Evolutionary conservation across 2,888 invertebrate species (phyloP).

Genomic region (Philereme vetulata): DNA sequence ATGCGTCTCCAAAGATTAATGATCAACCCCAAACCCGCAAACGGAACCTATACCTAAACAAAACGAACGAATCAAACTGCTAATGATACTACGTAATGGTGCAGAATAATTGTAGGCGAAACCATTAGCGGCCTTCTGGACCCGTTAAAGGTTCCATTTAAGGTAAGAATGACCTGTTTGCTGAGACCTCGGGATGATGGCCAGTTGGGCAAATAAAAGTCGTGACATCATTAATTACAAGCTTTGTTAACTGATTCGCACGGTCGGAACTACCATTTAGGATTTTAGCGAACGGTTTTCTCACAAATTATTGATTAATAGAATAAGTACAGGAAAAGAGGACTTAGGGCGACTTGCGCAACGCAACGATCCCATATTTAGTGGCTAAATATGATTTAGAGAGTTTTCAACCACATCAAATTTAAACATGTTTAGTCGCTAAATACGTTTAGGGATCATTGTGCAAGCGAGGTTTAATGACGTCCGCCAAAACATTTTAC

Average conservation of each 20-base stretch:
- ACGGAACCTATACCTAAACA: constrained; percentile 64
- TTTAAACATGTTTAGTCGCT: too few species aligned
- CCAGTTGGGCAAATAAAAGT: constrained; percentile 73
- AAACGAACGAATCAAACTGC: constrained; percentile 72
- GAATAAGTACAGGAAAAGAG: not conserved
- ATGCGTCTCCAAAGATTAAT: constrained; percentile 67
- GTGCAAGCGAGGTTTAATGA: too few species aligned
- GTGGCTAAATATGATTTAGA: too few species aligned
- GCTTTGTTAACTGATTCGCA: constrained; percentile 57
- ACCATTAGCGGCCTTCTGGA: constrained; percentile 60
- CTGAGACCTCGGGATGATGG: constrained; percentile 50
- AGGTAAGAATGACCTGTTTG: constrained; percentile 71
- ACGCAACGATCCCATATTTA: too few species aligned
- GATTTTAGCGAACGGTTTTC: constrained; percentile 5
- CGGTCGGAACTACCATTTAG: constrained; percentile 33
- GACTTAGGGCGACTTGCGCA: too few species aligned
- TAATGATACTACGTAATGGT: constrained; percentile 76
- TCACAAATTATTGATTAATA: constrained; percentile 18
- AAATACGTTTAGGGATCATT: too few species aligned
- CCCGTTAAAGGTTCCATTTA: constrained; percentile 58
- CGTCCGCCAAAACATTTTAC: too few species aligned
- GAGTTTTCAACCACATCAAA: too few species aligned
- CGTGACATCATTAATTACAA: constrained; percentile 73
- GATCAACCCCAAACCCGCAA: constrained; percentile 63
- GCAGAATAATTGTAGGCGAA: constrained; percentile 69